Base-by-base conservation (phyloP, 2,888 invertebrate species). In the Vanessa cardui region DNA sequence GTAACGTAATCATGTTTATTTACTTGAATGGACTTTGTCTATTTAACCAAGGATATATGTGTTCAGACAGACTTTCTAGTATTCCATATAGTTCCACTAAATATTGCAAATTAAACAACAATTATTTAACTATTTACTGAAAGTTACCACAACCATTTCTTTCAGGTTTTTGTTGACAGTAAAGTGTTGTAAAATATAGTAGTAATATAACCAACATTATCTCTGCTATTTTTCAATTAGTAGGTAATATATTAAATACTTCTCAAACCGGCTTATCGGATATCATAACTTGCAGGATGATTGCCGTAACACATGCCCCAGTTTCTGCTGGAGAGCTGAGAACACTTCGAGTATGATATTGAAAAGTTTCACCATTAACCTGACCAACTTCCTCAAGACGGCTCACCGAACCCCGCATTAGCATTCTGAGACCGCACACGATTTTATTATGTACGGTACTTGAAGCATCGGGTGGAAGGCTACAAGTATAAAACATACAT, bases 291-390 rank as follows among this genome's bases (percentile, higher is more conserved):
- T 26, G 5, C 39, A 18, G 56, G 56, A 39, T 64, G 31, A 59
- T 59, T 64, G 52, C 44, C 20, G 9, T 16, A 52, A 16, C 16
- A 49, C 26, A 26, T 26, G 50, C 20, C 58, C 31, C 26, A 64
- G 44, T 64, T 64, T 18, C 58, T 15, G n/a, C 49, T 26, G 63
- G 44, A 50, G 50, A 50, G 58, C 64, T 26, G 44, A 64, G 44
- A 64, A 1, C 45, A 45, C 49, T 58, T 58, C 50, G 26, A 16
- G 21, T 64, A 31, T 44, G 58, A 20, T 59, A 50, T 52, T 50
- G 44, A 58, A 50, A 52, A 64, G 59, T 64, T 64, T 64, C 64
- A 58, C 64, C 31, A 59, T 59, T 26, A 47, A 60, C 59, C 47
- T 56, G 56, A 56, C 18, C 56, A 56, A 56, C 64, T 64, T 64